Evolutionary conservation across 2,797 vertebrate species (phyloP).

Genomic region (Catamblyrhynchus diadema): DNA sequence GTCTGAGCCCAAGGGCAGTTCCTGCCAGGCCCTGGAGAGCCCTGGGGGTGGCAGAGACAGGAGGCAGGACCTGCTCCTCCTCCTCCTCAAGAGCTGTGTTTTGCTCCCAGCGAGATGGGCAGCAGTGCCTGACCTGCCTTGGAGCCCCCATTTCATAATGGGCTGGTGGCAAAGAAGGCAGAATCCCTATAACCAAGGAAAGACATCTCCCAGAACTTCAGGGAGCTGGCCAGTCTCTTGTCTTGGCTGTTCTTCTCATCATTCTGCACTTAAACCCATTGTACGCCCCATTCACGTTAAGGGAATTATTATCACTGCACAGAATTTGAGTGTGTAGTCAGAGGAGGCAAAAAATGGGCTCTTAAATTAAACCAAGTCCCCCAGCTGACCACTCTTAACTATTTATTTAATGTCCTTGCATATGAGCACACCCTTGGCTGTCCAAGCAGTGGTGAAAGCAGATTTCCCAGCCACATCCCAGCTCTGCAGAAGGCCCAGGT

Average conservation of each 20-base stretch:
- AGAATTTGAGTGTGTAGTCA: neutral
- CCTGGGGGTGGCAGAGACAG: neutral
- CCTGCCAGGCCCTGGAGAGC: neutral
- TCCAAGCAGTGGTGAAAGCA: neutral
- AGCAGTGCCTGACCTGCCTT: neutral
- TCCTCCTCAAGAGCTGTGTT: too few relatives aligned
- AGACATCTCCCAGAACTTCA: neutral
- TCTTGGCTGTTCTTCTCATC: neutral
- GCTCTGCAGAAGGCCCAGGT: neutral
- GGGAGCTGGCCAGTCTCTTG: neutral
- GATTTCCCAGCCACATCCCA: neutral
- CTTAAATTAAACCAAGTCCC: neutral
- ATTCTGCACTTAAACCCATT: too few relatives aligned
- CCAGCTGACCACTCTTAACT: neutral
- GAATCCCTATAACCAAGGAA: neutral
- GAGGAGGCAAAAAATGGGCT: neutral
- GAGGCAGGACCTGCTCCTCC: neutral
- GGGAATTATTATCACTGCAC: neutral
- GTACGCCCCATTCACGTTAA: fast-evolving
- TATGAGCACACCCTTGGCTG: neutral
- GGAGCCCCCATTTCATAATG: neutral
- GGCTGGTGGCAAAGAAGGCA: neutral
- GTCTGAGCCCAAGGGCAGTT: neutral
- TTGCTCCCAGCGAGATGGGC: neutral
- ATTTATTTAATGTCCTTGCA: neutral